Conservation (phyloP, 1,140 invertebrate species). For the Ceratina japonica region DNA sequence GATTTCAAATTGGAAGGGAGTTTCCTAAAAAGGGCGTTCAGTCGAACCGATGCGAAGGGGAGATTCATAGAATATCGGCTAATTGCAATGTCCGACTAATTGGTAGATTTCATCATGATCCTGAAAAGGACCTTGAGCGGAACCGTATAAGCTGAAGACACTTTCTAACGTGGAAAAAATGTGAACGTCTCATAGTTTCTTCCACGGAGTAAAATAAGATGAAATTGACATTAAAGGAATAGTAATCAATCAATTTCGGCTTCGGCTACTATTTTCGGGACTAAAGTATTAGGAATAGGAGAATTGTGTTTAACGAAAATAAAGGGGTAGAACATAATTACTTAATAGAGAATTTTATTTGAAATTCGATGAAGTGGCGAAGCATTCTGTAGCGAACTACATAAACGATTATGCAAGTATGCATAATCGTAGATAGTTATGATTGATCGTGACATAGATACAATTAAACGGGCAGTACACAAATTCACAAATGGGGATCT, state of each 20-base stretch:
- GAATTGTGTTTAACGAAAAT: not conserved
- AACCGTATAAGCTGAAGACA: constrained; percentile 24
- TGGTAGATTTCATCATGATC: constrained; percentile 10
- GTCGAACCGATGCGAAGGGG: not conserved
- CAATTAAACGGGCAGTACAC: constrained; percentile 48
- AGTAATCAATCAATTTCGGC: too few relatives aligned
- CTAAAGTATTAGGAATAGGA: not conserved
- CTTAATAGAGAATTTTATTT: constrained; percentile 51
- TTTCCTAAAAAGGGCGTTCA: not conserved
- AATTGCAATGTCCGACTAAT: constrained; percentile 22
- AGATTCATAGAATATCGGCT: constrained; percentile 16
- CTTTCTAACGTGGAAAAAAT: constrained; percentile 26
- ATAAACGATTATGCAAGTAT: constrained; percentile 39
- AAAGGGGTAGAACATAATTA: constrained; percentile 14
- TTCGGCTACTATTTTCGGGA: not conserved
- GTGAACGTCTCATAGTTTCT: not conserved
- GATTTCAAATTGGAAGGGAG: not conserved
- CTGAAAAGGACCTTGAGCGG: constrained; percentile 8
- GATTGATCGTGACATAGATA: constrained; percentile 18
- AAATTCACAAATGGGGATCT: constrained; percentile 41
- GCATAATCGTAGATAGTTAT: not conserved
- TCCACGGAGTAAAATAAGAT: not conserved
- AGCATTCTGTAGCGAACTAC: constrained; percentile 27
- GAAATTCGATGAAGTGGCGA: constrained; percentile 23
- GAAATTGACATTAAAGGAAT: not conserved